Evolutionary conservation across 2,888 invertebrate species (phyloP).

Genomic region (Pollenia angustigena): DNA sequence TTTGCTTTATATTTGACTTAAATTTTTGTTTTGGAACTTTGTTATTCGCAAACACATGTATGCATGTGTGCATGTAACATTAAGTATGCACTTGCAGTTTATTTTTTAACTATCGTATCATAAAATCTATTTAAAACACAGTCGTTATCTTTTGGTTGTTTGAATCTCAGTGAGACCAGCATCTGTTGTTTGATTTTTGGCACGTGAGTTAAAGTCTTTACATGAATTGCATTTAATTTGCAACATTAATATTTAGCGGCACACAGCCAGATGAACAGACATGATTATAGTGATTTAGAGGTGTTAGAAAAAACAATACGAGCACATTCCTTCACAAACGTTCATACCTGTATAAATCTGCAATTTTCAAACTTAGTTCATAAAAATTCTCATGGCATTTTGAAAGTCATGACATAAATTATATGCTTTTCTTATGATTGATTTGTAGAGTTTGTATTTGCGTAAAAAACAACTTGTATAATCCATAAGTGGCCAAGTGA

Average conservation of each 20-base stretch:
- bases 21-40: not conserved
- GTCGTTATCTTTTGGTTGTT: constrained; percentile 18
- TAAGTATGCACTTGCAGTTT: constrained; percentile 39
- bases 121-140: constrained; percentile 34
- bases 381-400: constrained; percentile 30
- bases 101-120: not conserved
- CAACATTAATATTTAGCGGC: constrained; percentile 23
- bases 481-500: constrained; percentile 33
- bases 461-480: not conserved
- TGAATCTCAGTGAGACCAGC: constrained; percentile 21
- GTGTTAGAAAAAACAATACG: constrained; percentile 31
- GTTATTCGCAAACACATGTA: not conserved
- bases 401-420: constrained; percentile 37
- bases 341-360: not conserved
- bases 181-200: constrained; percentile 56
- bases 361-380: not conserved
- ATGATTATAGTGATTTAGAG: constrained; percentile 47
- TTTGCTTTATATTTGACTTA: constrained; percentile 15
- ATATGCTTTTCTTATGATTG: constrained; percentile 58
- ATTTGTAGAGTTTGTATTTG: constrained; percentile 49
- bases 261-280: constrained; percentile 35
- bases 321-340: not conserved
- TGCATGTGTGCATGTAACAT: not conserved
- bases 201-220: constrained; percentile 61
- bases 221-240: constrained; percentile 50